Evolutionary conservation across 2,113 vertebrate species (phyloP).

Genomic region (Nothoprocta perdicaria): DNA sequence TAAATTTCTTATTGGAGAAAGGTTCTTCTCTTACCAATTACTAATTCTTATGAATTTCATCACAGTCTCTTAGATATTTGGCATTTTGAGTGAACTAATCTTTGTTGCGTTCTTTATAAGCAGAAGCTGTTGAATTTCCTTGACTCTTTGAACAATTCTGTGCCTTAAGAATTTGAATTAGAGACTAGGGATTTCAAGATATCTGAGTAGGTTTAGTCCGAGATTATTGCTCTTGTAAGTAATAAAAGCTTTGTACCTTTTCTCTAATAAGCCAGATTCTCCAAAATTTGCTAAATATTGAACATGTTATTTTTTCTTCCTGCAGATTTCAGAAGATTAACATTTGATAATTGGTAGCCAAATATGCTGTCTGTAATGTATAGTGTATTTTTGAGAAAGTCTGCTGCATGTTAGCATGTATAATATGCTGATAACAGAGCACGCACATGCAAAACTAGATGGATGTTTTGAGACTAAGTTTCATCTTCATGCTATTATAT

Average conservation of each 20-base stretch:
- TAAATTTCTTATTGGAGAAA: neutral
- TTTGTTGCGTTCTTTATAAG: neutral
- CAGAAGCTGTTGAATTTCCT: neutral
- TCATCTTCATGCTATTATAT: neutral
- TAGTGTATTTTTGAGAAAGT: neutral
- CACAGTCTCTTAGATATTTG: neutral
- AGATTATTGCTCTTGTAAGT: neutral
- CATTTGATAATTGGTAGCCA: neutral
- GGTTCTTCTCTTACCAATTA: neutral
- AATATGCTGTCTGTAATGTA: neutral
- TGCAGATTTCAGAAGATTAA: neutral
- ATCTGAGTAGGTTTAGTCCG: neutral
- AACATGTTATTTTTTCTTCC: neutral
- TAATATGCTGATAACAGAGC: neutral
- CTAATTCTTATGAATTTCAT: neutral
- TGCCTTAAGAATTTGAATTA: neutral
- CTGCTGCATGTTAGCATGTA: neutral
- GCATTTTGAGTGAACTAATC: neutral
- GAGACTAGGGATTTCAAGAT: neutral
- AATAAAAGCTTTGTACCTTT: neutral
- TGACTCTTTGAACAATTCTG: neutral
- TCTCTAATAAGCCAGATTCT: neutral
- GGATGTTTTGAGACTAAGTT: slow-evolving; percentile 1
- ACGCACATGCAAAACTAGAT: neutral
- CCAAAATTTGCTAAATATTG: neutral